These are phyloP conservation scores for Lophochroa leadbeateri DNA, from an alignment of 2,113 vertebrate species.

Conservation along the genomic window DNA sequence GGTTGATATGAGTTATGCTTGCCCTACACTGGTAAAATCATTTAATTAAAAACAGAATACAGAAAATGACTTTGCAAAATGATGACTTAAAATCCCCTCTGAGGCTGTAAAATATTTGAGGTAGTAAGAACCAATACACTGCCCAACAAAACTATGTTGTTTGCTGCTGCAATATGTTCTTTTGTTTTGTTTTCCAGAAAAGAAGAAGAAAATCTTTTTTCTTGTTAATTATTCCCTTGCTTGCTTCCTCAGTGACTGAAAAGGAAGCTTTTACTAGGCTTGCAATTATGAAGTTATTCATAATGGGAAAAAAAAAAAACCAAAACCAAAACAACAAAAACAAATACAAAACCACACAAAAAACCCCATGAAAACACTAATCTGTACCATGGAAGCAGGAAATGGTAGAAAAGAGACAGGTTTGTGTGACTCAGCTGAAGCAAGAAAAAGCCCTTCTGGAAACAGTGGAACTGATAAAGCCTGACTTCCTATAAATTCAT, in stretches of 20 bases:
- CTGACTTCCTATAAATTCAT: background rate
- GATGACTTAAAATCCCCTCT: background rate
- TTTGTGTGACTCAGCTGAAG: background rate
- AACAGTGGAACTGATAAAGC: background rate
- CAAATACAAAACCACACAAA: background rate
- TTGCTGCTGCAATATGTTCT: background rate
- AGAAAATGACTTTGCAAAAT: background rate
- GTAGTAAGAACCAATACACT: background rate
- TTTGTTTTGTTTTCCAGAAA: background rate
- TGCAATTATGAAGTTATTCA: background rate
- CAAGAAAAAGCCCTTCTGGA: background rate
- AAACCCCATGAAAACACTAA: background rate
- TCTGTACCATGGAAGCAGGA: background rate
- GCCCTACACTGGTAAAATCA: background rate
- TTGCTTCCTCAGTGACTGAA: background rate
- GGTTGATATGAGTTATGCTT: background rate
- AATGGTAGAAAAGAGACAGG: background rate
- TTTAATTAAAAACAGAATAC: background rate
- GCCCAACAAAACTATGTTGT: background rate
- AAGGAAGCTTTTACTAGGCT: background rate
- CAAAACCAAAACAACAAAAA: background rate
- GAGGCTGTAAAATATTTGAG: background rate
- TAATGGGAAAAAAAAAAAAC: fast-evolving
- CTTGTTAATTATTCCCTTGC: background rate
- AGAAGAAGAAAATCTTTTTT: background rate